Conservation (phyloP, 2,113 vertebrate species). For the Eira barbara region DNA sequence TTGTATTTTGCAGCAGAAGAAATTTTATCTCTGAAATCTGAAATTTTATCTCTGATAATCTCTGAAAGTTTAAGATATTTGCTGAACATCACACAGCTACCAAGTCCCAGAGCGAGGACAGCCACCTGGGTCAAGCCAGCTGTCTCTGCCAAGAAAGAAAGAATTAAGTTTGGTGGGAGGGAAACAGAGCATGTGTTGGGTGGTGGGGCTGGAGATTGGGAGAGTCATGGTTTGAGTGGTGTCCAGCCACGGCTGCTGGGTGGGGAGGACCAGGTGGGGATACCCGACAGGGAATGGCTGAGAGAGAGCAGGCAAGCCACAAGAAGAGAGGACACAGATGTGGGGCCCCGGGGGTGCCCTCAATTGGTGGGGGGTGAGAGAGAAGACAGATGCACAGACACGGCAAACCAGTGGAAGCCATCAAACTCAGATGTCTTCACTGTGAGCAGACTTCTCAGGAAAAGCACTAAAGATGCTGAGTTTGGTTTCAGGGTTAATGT, state of each 20-base stretch:
- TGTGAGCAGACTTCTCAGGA: background rate
- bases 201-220: background rate
- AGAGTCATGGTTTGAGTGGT: fast-evolving
- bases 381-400: background rate
- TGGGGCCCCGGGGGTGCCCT: fast-evolving
- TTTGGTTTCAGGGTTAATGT: too few relatives aligned
- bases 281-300: background rate
- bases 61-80: background rate
- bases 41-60: background rate
- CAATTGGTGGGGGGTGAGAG: fast-evolving
- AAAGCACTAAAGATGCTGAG: background rate
- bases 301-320: background rate
- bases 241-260: fast-evolving
- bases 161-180: background rate
- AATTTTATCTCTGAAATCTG: too few relatives aligned
- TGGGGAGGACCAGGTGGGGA: background rate
- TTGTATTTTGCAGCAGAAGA: background rate
- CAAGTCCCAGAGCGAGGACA: background rate
- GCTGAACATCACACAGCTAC: background rate
- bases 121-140: background rate
- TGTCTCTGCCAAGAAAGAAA: background rate
- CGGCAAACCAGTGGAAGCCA: fast-evolving
- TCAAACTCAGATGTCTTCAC: fast-evolving
- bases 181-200: background rate
- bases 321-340: fast-evolving